A percentile compares a stretch with the other conserved stretches of the same genome.
Evolutionary conservation across 2,797 vertebrate species (phyloP).

Genomic region (Malurus splendens): DNA sequence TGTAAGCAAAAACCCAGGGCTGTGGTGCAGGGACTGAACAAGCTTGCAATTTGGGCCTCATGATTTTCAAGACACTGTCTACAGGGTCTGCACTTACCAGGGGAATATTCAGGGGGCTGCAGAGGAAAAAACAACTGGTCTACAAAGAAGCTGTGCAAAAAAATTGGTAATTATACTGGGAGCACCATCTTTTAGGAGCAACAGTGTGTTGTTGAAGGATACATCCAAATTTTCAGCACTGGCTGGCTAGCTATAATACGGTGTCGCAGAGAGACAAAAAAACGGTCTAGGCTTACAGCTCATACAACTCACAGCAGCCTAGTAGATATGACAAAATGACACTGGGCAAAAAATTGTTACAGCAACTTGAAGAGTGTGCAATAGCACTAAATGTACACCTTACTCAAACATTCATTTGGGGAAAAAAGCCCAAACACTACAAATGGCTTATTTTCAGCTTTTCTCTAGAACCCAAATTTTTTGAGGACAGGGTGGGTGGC

Average conservation of each 20-base stretch:
- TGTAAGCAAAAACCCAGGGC: conserved; percentile 14
- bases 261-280: background rate
- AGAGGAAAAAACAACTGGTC: background rate
- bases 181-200: background rate
- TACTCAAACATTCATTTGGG: background rate
- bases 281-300: background rate
- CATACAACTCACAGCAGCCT: background rate
- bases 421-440: background rate
- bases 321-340: background rate
- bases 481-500: background rate
- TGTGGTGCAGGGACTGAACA: background rate
- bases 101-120: background rate
- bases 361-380: background rate
- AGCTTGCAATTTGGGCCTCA: background rate
- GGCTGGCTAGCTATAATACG: background rate
- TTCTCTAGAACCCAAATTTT: background rate
- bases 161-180: background rate
- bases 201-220: background rate
- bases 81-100: background rate
- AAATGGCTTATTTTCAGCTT: background rate
- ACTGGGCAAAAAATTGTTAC: background rate
- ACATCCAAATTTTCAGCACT: background rate
- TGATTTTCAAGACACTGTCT: background rate
- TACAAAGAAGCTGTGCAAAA: background rate
- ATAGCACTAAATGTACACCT: background rate